Evolutionary conservation across 2,113 vertebrate species (phyloP), one percentile per base, ranked within the genome.

Genomic region (Peromyscus polionotus): DNA sequence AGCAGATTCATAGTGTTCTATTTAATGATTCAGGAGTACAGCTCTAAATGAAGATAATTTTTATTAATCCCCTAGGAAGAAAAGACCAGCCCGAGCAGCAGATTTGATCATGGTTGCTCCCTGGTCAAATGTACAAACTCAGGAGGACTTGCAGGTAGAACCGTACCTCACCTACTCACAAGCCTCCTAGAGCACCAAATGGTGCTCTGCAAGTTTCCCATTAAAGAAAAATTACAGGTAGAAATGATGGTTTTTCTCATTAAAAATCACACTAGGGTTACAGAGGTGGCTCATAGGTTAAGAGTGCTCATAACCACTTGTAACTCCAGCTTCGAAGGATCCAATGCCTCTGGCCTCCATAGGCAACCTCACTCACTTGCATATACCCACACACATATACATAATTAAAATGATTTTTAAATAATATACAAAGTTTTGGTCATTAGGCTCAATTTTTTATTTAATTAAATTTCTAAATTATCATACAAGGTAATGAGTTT

Each of bases 1-100:
- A 95, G 93, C 81, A 97, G 95, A 94, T 83, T 91, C 90, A 90
- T 39, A 80, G 67, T 63, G 45, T 68, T 94, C 65, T 83, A 94
- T 79, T 84, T 96, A 97, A 94, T 91, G 54, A 95, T 70, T 93
- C 54, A 39, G 33, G 31, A 95, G 84, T 54, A 95, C 1, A 72
- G 42, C 57, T 85, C 73, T 88, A 97, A 95, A 85, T 75, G 61
- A 97, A 92, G 33, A 84, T 83, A 89, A 61, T 39, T 54, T 72
- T 67, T 85, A 73, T 93, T 91, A 88, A 75, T 92, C 54, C 80
- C 85, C 59, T 36, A 81, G 75, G 88, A 93, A 96, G 48, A 67
- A 85, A 94, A 93, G 51, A 79, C 48, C 45, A 83, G 42, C 45
- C n/a, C 51, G 67, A 72, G 59, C 70, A 92, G 76, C 70, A 72